Conservation (phyloP, 2,113 vertebrate species). For the Oryzias javanicus region DNA sequence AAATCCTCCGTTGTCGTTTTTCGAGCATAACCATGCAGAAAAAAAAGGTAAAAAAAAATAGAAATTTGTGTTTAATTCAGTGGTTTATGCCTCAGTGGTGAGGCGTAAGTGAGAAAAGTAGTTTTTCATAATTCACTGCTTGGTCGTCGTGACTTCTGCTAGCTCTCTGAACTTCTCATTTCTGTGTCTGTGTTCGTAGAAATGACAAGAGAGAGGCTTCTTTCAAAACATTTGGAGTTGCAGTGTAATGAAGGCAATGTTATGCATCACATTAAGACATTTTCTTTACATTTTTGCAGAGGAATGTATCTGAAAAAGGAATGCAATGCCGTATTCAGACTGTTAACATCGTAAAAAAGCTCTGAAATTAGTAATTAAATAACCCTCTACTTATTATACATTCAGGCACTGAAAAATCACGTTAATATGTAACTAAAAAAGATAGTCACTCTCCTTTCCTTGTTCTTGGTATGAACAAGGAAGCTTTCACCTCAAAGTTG, state of each 20-base stretch:
- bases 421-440: constrained; percentile 82
- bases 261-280: constrained; percentile 78
- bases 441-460: constrained; percentile 75
- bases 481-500: constrained; percentile 77
- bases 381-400: constrained; percentile 82
- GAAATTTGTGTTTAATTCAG: too few relatives aligned
- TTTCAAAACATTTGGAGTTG: constrained; percentile 63
- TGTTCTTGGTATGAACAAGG: constrained; percentile 76
- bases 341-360: constrained; percentile 79
- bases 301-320: constrained; percentile 83
- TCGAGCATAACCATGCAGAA: constrained; percentile 71
- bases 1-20: constrained; percentile 42
- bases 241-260: constrained; percentile 75
- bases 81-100: too few relatives aligned
- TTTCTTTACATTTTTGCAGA: constrained; percentile 72
- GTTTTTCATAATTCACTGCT: constrained; percentile 45
- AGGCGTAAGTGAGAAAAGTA: constrained; percentile 42
- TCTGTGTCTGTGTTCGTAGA: constrained; percentile 60
- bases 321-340: constrained; percentile 81
- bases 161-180: constrained; percentile 25
- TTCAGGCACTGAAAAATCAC: constrained; percentile 83
- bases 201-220: constrained; percentile 43
- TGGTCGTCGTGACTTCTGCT: constrained; percentile 17
- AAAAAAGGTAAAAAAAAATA: constrained; percentile 34
- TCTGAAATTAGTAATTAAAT: constrained; percentile 81